Conservation (phyloP, 2,113 vertebrate genomes). For the Muntiacus reevesi region DNA sequence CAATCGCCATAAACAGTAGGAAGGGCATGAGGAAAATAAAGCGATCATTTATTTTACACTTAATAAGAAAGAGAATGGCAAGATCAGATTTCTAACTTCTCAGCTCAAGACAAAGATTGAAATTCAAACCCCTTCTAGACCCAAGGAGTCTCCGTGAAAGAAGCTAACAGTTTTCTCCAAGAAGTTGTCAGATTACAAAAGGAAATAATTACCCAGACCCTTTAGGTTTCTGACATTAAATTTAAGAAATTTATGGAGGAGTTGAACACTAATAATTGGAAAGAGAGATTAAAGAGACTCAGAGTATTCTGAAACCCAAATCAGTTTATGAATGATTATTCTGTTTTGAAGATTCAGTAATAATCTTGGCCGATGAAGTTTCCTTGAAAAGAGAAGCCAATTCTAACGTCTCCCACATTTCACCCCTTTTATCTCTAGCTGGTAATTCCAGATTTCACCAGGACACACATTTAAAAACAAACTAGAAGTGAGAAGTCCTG, state of each 20-base stretch:
- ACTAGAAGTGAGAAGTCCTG: background rate
- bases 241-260: background rate
- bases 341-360: background rate
- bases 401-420: background rate
- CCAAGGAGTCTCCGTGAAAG: background rate
- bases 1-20: background rate
- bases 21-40: background rate
- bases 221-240: background rate
- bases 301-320: background rate
- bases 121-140: background rate
- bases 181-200: background rate
- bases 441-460: background rate
- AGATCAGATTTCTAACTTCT: background rate
- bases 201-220: background rate
- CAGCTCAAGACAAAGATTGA: background rate
- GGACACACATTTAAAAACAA: background rate
- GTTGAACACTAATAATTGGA: background rate
- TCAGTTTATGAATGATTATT: background rate
- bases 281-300: background rate
- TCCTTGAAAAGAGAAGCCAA: background rate
- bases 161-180: background rate
- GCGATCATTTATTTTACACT: background rate
- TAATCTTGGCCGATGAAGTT: background rate
- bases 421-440: background rate
- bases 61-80: background rate